Conservation (phyloP, 2,888 invertebrate species). For the Parnassius orleans region DNA sequence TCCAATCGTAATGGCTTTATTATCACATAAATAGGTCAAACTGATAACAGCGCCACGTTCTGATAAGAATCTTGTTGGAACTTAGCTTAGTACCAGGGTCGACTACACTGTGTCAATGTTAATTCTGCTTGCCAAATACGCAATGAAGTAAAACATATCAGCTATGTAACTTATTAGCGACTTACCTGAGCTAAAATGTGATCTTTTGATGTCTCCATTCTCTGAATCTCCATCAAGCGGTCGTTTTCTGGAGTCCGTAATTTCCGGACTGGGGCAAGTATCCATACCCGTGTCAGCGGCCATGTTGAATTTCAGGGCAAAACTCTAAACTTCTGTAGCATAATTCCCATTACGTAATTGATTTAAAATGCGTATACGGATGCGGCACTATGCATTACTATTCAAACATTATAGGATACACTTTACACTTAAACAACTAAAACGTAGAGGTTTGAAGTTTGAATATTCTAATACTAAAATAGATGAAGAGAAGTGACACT, state of each 20-base stretch:
- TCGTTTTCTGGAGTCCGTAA: constrained; percentile 94
- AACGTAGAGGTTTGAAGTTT: constrained; percentile 62
- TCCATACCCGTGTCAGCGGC: constrained; percentile 96
- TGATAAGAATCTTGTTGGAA: constrained; percentile 75
- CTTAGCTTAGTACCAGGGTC: constrained; percentile 56
- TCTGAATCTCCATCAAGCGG: constrained; percentile 93
- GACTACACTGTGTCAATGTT: constrained; percentile 70
- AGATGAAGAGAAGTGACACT: constrained; percentile 74
- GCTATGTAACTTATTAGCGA: constrained; percentile 33
- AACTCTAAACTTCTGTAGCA: constrained; percentile 80
- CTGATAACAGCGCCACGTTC: constrained; percentile 65
- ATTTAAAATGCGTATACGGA: constrained; percentile 68
- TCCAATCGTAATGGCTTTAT: constrained; percentile 56
- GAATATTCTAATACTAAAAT: constrained; percentile 69
- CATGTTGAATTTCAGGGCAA: constrained; percentile 86
- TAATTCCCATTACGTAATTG: constrained; percentile 81
- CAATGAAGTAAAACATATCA: constrained; percentile 55
- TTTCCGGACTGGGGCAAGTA: constrained; percentile 96
- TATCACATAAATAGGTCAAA: constrained; percentile 70
- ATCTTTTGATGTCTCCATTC: constrained; percentile 93
- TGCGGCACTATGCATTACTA: constrained; percentile 69
- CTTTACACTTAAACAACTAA: constrained; percentile 75
- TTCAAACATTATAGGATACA: constrained; percentile 66
- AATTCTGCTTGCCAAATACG: constrained; percentile 71
- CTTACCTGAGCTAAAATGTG: constrained; percentile 95